Evolutionary conservation across 2,797 vertebrate genomes (phyloP).

Genomic region (Moxostoma hubbsi): DNA sequence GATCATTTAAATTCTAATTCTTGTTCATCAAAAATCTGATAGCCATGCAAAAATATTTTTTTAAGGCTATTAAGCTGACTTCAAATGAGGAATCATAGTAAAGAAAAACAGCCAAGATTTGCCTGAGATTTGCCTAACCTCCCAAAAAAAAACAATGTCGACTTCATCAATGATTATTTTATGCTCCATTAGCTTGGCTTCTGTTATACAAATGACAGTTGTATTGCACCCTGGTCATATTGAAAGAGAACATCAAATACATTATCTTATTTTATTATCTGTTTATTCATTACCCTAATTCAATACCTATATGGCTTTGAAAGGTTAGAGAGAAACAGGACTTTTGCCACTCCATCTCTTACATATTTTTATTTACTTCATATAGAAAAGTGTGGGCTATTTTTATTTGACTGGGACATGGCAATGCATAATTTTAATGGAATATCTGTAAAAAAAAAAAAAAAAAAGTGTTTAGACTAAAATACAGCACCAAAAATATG

Average conservation of each 20-base stretch:
- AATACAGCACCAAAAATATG: neutral
- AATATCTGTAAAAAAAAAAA: neutral
- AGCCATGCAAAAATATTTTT: slow-evolving; percentile 76
- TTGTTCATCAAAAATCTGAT: slow-evolving; percentile 79
- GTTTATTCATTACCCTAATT: slow-evolving; percentile 63
- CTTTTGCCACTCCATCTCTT: neutral
- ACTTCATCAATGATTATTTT: slow-evolving; percentile 64
- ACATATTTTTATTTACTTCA: neutral
- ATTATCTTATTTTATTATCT: slow-evolving; percentile 53
- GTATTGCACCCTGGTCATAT: slow-evolving; percentile 58
- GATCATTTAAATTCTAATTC: slow-evolving; percentile 71
- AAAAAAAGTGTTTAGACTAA: neutral
- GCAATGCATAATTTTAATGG: neutral
- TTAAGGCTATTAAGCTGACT: slow-evolving; percentile 68
- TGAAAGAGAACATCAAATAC: slow-evolving; percentile 62
- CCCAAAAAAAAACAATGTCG: slow-evolving; percentile 77
- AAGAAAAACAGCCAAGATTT: slow-evolving; percentile 81
- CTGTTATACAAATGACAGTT: slow-evolving; percentile 82
- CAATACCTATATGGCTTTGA: slow-evolving; percentile 32
- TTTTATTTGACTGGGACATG: neutral
- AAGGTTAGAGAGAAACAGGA: neutral
- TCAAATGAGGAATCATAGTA: slow-evolving; percentile 80
- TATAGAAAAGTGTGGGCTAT: neutral
- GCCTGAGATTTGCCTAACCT: slow-evolving; percentile 91
- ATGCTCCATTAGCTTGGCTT: slow-evolving; percentile 55